Conservation (phyloP, 2,797 vertebrate genomes). For the Eremophila alpestris region DNA sequence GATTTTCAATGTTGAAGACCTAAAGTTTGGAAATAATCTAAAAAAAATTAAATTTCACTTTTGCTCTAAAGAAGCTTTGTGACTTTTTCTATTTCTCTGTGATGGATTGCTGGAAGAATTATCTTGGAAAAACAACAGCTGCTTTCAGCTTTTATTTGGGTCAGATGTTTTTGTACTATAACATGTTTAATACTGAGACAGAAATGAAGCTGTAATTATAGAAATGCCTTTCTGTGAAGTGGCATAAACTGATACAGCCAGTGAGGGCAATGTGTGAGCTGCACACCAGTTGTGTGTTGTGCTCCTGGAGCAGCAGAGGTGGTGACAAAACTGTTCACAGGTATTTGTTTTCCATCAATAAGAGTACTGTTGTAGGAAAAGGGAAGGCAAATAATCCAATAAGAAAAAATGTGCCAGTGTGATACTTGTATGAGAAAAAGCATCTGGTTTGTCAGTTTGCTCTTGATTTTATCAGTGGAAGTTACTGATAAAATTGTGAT, state of each 20-base stretch:
- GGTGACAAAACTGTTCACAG: background rate
- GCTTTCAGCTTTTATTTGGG: background rate
- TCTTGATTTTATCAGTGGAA: background rate
- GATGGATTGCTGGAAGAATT: background rate
- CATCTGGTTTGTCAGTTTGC: background rate
- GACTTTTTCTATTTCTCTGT: background rate
- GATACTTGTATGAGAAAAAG: background rate
- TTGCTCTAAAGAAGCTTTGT: background rate
- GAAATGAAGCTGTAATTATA: background rate
- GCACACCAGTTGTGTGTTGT: accelerated
- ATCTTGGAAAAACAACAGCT: background rate
- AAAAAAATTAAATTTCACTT: background rate
- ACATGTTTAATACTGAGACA: background rate
- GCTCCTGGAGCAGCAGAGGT: background rate
- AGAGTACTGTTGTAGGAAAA: background rate
- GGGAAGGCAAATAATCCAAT: background rate
- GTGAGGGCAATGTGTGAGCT: background rate
- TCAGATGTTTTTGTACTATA: background rate
- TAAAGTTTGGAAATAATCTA: background rate
- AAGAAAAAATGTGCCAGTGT: background rate
- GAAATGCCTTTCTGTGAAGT: background rate
- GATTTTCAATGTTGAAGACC: background rate
- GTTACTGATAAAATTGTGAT: background rate
- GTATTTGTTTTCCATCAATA: background rate
- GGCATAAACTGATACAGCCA: no score